Evolutionary conservation across 2,888 invertebrate genomes (phyloP).

Genomic region (Aleiodes testaceus): DNA sequence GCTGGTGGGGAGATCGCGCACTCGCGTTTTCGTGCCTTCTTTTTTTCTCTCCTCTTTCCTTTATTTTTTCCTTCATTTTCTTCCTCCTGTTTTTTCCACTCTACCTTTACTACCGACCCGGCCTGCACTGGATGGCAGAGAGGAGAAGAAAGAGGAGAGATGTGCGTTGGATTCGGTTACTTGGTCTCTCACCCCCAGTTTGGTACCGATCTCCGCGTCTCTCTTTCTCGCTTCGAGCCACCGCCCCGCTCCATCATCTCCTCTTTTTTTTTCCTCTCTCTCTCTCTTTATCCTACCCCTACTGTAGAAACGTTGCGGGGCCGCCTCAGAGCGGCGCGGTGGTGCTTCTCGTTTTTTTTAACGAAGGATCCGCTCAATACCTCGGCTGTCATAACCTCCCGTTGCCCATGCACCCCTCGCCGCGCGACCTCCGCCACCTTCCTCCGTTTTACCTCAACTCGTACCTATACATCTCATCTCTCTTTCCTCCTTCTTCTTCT

Average conservation of each 20-base stretch:
- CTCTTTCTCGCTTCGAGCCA: slow-evolving; percentile 44
- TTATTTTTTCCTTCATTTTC: slow-evolving; percentile 1
- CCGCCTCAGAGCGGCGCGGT: slow-evolving; percentile 55
- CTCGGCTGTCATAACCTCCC: slow-evolving; percentile 72
- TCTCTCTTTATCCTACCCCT: slow-evolving; percentile 49
- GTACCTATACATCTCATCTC: slow-evolving; percentile 47
- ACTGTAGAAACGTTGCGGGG: slow-evolving; percentile 48
- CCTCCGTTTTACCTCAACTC: slow-evolving; percentile 51
- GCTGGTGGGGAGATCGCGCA: slow-evolving; percentile 58
- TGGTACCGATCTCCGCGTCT: slow-evolving; percentile 44
- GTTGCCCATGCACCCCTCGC: slow-evolving; percentile 51
- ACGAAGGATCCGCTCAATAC: slow-evolving; percentile 73
- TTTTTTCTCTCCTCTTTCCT: slow-evolving; percentile 51
- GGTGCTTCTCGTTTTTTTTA: slow-evolving; percentile 69
- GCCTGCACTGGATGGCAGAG: slow-evolving; percentile 37
- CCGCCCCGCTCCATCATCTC: slow-evolving; percentile 44
- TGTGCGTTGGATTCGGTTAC: slow-evolving; percentile 72
- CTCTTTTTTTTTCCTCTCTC: slow-evolving; percentile 41
- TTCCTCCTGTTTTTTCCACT: slow-evolving; percentile 41
- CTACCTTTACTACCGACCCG: slow-evolving; percentile 19
- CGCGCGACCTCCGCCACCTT: slow-evolving; percentile 49
- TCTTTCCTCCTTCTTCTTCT: slow-evolving; percentile 38
- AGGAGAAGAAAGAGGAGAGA: slow-evolving; percentile 58
- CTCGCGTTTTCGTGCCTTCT: slow-evolving; percentile 56
- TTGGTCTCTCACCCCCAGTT: slow-evolving; percentile 63